Percentiles rank a stretch among this genome's conserved stretches.
Conservation (phyloP, 2,888 invertebrate genomes). For the Fragum whitleyi region DNA sequence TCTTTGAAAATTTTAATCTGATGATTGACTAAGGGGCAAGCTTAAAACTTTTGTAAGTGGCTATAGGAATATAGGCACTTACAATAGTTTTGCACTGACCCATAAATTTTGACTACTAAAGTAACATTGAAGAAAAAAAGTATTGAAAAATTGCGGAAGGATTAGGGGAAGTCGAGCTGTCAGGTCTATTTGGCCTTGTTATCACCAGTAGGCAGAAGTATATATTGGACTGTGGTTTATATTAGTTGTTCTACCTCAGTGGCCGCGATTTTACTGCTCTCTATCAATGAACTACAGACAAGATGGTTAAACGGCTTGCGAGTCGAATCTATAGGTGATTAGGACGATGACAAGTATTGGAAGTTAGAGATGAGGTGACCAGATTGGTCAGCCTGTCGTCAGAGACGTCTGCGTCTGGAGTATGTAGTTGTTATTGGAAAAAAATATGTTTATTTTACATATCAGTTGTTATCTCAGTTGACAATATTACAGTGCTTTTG, state of each 20-base stretch:
- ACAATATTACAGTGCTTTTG: not conserved
- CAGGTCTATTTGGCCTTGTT: conserved; percentile 25
- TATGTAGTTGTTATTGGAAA: conserved; percentile 8
- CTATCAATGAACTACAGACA: conserved; percentile 20
- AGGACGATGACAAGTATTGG: conserved; percentile 11
- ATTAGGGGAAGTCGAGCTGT: not conserved
- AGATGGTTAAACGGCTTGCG: conserved; percentile 2
- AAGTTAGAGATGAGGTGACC: conserved; percentile 4
- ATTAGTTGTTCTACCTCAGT: conserved; percentile 26
- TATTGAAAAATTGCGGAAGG: too few relatives aligned
- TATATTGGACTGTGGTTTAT: conserved; percentile 20
- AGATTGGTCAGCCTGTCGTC: not conserved
- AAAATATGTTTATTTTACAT: not conserved
- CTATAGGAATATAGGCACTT: too few relatives aligned
- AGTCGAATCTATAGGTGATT: conserved; percentile 13
- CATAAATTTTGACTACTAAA: too few relatives aligned
- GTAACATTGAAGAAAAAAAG: too few relatives aligned
- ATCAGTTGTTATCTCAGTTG: not conserved
- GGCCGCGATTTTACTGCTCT: conserved; percentile 14
- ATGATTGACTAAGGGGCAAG: too few relatives aligned
- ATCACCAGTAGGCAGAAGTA: conserved; percentile 20
- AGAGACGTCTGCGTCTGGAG: not conserved
- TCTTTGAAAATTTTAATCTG: too few relatives aligned
- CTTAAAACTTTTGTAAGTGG: too few relatives aligned
- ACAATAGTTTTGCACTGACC: too few relatives aligned